Evolutionary conservation across 2,113 vertebrate species (phyloP), one percentile per base, ranked within the genome.

Genomic region (Thermophis baileyi): DNA sequence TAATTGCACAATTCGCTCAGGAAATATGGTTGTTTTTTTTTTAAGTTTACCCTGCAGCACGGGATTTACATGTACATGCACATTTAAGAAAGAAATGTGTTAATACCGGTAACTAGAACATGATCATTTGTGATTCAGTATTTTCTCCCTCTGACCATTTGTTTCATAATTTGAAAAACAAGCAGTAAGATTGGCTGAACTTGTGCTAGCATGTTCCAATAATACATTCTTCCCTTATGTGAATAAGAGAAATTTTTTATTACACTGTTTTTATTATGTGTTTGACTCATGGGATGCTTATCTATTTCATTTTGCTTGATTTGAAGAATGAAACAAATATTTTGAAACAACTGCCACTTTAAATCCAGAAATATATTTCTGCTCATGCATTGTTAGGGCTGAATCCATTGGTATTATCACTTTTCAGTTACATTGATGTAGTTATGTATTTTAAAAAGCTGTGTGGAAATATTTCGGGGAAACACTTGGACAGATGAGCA

Each of bases 371-470:
- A 86, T 57, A 25, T 92, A 91, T 95, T 91, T 91, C 49, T 44
- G 3, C 91, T 92, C 93, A 91, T 94, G 95, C 96, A 89, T 97
- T 94, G 94, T 97, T 97, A 96, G 93, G 96, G 93, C 88, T 91
- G 92, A 96, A 96, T 89, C 89, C 93, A 46, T 96, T 95, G 93
- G 94, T 95, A 93, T 95, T 96, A 94, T 96, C 95, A 92, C 93
- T 95, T 95, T 97, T 93, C 95, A 96, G 95, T 94, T 96, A 95
- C 95, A 87, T 95, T 96, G 94, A 95, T 95, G 92, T 93, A 93
- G 92, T 96, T 97, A 95, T 44, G 95, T 95, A 93, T 97, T 94
- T 93, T 63, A 94, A 95, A 94, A 94, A 92, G 95, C 94, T 95
- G 89, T 86, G 88, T 95, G 94, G 92, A 96, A 95, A 14, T 53